These are phyloP conservation scores for Triops cancriformis DNA, from an alignment of 1,140 invertebrate species.

Conservation along the genomic window DNA sequence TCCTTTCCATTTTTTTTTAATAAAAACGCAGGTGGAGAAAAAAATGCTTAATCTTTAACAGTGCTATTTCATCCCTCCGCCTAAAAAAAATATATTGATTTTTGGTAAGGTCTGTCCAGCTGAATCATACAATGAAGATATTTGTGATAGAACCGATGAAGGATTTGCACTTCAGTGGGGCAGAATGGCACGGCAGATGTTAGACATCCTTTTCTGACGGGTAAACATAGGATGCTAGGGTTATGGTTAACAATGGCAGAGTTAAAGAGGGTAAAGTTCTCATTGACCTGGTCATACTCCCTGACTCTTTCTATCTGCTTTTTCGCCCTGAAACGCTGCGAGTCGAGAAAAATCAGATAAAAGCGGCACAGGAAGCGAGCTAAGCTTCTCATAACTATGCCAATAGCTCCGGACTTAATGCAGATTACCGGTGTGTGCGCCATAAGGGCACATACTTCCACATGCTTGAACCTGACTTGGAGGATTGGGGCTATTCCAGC, in stretches of 20 bases:
- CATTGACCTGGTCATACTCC: neutral
- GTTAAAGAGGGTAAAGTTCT: neutral
- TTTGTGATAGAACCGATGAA: neutral
- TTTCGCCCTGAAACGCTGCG: neutral
- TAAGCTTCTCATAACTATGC: too few relatives aligned
- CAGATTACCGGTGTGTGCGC: too few relatives aligned
- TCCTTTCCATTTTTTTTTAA: neutral
- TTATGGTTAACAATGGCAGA: neutral
- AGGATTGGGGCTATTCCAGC: too few relatives aligned
- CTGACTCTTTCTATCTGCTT: neutral
- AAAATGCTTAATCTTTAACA: neutral
- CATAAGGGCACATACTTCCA: too few relatives aligned
- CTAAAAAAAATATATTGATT: neutral
- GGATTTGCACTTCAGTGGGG: constrained; percentile 8
- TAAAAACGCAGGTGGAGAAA: neutral
- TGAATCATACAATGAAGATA: neutral
- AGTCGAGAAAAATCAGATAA: neutral
- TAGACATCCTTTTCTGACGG: neutral
- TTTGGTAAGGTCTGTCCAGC: too few relatives aligned
- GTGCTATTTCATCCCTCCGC: neutral
- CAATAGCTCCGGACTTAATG: too few relatives aligned
- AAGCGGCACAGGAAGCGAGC: too few relatives aligned
- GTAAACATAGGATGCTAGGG: neutral
- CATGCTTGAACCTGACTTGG: too few relatives aligned
- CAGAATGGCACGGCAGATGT: neutral